Base-by-base conservation (phyloP, 2,888 invertebrate species). In the Dasysyrphus albostriatus region DNA sequence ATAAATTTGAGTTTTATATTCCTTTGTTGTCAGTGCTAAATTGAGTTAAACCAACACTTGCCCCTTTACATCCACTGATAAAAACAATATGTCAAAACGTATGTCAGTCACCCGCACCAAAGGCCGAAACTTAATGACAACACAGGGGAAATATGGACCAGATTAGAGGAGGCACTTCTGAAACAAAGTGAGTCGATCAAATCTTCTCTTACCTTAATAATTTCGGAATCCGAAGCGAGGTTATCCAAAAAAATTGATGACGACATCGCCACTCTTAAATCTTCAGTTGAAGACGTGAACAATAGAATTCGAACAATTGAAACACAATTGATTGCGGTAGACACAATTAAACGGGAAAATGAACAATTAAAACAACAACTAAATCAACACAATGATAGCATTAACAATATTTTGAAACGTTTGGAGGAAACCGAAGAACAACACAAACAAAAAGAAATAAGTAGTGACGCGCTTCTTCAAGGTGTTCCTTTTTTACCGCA, bases 121-220 rank as follows among this genome's bases (percentile, higher is more conserved):
- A 58, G 1, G 1, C 16, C 16, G 34, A 58, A 37, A 37, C 37
- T 5, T n/a, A n/a, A 37, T 19, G 58, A 58, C 6, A 16, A 16
- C 37, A 37, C 58, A 37, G 34, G 16, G 58, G 37, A 44, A 14
- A n/a, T 44, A 44, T 44, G 44, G 44, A 37, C n/a, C 58, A 16
- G 16, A 58, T 16, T 58, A 9, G 37, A 34, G 58, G 32, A 58
- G 34, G 58, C 58, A 58, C 14, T 58, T 58, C 8, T n/a, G 9
- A 58, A 58, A 49, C 49, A 51, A 51, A 51, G 19, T 51, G 49
- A 51, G 49, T 51, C 19, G 2, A 51, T 51, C 19, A 16, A 37
- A 34, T 37, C 29, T 54, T 58, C 58, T 58, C 58, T 58, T 58
- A 58, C 58, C 10, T 58, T 58, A 16, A 32, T 10, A 58, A 58